Percentiles rank a stretch among this genome's conserved stretches.
Evolutionary conservation across 2,888 invertebrate species (phyloP).

Genomic region (Cheiracanthium punctorium): DNA sequence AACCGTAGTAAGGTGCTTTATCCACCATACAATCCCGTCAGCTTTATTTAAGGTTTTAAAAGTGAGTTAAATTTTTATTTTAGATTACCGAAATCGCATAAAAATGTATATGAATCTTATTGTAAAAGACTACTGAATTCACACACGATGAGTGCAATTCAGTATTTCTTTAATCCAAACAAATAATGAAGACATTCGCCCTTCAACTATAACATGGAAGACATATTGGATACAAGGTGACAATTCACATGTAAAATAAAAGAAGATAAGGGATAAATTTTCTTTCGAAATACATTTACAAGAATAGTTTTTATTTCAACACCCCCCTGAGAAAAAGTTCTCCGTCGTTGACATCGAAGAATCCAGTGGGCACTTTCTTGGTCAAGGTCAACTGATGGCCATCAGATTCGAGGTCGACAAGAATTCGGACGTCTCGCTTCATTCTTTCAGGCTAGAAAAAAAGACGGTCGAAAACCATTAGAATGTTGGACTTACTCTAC

Average conservation of each 20-base stretch:
- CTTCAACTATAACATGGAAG: slow-evolving; percentile 1
- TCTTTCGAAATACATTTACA: background rate
- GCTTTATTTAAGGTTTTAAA: no score
- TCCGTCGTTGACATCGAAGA: slow-evolving; percentile 20
- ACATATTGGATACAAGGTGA: slow-evolving; percentile 54
- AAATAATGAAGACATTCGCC: background rate
- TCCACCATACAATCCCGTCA: no score
- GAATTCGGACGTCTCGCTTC: background rate
- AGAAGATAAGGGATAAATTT: background rate
- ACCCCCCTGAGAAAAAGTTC: slow-evolving; percentile 19
- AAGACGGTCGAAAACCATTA: no score
- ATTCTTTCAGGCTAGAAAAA: background rate
- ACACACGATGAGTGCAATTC: no score
- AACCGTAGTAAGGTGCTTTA: no score
- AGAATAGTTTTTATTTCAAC: slow-evolving; percentile 7
- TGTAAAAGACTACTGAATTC: no score
- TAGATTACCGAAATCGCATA: no score
- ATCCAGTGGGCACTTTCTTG: slow-evolving; percentile 27
- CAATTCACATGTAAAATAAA: slow-evolving; percentile 18
- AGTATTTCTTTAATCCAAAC: no score
- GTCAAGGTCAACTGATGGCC: background rate
- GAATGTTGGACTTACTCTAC: background rate
- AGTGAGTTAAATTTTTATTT: no score
- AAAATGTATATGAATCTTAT: no score
- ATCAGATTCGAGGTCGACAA: background rate